Evolutionary conservation across 37 sponge, comb jelly and placozoan species (phyloP).

Genomic region (Aplysina aerophoba): DNA sequence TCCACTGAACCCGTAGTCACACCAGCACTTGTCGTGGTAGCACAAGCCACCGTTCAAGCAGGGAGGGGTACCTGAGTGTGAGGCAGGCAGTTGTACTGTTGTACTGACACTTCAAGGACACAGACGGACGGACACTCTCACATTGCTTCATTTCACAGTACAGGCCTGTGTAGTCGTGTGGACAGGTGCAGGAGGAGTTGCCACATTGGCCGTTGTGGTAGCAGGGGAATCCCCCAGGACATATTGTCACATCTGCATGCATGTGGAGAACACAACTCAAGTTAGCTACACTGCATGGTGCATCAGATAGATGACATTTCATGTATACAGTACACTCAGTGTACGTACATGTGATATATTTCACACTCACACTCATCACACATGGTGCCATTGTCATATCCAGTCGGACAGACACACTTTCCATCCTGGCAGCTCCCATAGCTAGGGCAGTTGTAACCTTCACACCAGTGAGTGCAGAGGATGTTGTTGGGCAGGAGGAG

Average conservation of each 20-base stretch:
- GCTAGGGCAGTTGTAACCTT: too few species aligned
- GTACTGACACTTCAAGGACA: neutral
- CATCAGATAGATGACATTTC: too few species aligned
- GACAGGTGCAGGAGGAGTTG: neutral
- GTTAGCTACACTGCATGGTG: too few species aligned
- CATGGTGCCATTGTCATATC: too few species aligned
- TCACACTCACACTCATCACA: too few species aligned
- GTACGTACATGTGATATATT: too few species aligned
- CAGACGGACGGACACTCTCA: neutral
- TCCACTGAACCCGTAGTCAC: neutral
- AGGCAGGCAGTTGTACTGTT: neutral
- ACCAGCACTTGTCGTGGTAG: neutral
- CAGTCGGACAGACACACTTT: too few species aligned
- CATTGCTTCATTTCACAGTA: slow-evolving; percentile 5
- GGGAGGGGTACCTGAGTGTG: neutral
- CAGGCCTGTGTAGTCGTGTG: neutral
- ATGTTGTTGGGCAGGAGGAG: too few species aligned
- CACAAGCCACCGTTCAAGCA: neutral
- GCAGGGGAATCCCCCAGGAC: neutral
- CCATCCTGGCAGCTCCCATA: too few species aligned
- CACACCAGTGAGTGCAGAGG: too few species aligned
- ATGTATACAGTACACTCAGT: too few species aligned
- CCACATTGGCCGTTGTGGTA: neutral
- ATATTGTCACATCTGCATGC: neutral
- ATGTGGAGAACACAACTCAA: too few species aligned